Evolutionary conservation across 2,888 invertebrate species (phyloP), one percentile per base, ranked within the genome.

Genomic region (Germaria angustata): DNA sequence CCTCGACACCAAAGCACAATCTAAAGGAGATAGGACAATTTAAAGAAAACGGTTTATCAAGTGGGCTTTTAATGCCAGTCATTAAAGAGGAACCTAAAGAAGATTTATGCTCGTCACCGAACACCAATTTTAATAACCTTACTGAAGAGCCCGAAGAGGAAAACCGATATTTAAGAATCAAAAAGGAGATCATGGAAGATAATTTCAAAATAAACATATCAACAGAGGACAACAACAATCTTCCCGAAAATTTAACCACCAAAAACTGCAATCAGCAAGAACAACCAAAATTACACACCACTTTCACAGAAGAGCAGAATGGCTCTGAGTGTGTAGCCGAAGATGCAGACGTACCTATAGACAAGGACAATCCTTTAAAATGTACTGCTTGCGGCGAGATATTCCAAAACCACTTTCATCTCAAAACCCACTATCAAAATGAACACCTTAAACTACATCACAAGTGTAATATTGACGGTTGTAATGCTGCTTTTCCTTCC

Each of bases 391-490:
- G 99, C 90, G 97, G 96, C 7, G 97, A 98, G 92, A 93, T 96
- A 88, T 98, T 98, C 91, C 97, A 96, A 91, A 98, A 97, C 89
- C 95, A 97, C 87, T 98, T 97, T 89, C 96, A 96, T 63, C 95
- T 98, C 24, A 98, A 98, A 92, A 96, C 96, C 1, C 99, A 99
- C 90, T 98, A 97, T 91, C 98, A 98, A 92, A 98, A 97, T 91
- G 96, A 97, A 9, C 98, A 99, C 91, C 94, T 98, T 68, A 98
- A 98, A 92, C 92, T 98, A 80, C 97, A 98, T 95, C 98, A 98
- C 92, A 96, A 96, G 89, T 99, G 99, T 92, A 96, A 95, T 87
- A 95, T 97, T 28, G 98, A 98, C 85, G 98, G 98, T 1, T 99
- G 99, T 90, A 96, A 96, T 91, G 98, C 98, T 0, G 96, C 97